Evolutionary conservation across 2,888 invertebrate genomes (phyloP).

Genomic region (Byasa hedistus): DNA sequence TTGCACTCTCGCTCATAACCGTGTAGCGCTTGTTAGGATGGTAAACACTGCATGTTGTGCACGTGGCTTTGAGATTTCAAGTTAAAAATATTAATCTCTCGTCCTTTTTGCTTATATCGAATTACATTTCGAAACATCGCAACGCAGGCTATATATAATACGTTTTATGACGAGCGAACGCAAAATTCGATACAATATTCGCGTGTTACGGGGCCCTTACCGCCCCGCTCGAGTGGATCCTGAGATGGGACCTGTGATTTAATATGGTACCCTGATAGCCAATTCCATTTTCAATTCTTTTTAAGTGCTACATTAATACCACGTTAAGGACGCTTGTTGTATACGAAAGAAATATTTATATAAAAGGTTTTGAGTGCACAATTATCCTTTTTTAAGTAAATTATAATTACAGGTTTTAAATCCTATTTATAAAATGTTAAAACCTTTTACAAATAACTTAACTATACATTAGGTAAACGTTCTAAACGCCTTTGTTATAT

Average conservation of each 20-base stretch:
- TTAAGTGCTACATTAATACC: slow-evolving; percentile 25
- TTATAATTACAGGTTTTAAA: no score
- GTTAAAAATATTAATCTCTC: no score
- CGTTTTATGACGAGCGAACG: slow-evolving; percentile 73
- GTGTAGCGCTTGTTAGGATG: no score
- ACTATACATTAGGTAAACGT: no score
- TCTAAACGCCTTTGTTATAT: no score
- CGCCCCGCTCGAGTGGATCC: slow-evolving; percentile 48
- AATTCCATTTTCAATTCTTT: slow-evolving; percentile 54
- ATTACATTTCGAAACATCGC: slow-evolving; percentile 46
- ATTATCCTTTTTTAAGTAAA: no score
- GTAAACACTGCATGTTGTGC: no score
- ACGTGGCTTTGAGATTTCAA: no score
- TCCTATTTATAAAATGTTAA: no score
- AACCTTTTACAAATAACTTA: no score
- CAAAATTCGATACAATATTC: slow-evolving; percentile 65
- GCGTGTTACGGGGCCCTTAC: slow-evolving; percentile 52
- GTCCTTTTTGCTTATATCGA: no score
- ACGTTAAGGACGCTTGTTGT: not conserved
- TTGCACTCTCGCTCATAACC: no score
- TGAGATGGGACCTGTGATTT: slow-evolving; percentile 54
- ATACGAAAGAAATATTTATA: not conserved
- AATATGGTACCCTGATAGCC: slow-evolving; percentile 53
- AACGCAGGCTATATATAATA: slow-evolving; percentile 48
- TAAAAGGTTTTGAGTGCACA: not conserved